Percentiles rank a stretch among this genome's conserved stretches.
Conservation (phyloP, 2,797 vertebrate genomes). For the Helarctos malayanus region DNA sequence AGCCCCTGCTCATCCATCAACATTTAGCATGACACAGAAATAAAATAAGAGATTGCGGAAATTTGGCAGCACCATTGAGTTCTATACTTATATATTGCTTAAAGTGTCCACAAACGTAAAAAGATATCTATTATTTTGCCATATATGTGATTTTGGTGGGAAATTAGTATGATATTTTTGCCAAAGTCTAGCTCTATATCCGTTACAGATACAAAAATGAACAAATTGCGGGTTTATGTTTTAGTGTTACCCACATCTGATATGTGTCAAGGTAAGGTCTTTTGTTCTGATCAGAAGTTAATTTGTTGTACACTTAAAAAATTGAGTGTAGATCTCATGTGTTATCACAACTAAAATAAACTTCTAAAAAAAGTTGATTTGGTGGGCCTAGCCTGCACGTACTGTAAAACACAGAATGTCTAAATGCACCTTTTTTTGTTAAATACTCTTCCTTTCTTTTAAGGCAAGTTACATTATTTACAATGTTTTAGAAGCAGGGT, state of each 20-base stretch:
- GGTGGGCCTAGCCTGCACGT: neutral
- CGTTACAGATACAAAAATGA: neutral
- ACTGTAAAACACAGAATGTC: neutral
- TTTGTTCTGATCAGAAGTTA: slow-evolving; percentile 50
- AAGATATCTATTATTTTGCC: slow-evolving; percentile 4
- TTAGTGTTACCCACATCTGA: neutral
- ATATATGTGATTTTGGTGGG: neutral
- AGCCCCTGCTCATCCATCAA: neutral
- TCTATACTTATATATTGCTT: neutral
- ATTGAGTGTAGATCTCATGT: neutral
- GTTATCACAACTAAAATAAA: neutral
- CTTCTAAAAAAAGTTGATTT: neutral
- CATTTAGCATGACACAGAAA: neutral
- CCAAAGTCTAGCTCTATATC: neutral
- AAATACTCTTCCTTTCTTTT: neutral
- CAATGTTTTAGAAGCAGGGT: neutral
- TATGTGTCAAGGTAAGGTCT: slow-evolving; percentile 3
- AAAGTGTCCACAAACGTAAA: neutral
- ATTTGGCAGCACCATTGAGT: neutral
- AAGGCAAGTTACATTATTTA: neutral
- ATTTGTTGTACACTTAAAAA: slow-evolving; percentile 9
- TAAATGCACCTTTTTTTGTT: slow-evolving; percentile 7
- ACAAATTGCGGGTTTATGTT: neutral
- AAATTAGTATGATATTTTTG: slow-evolving; percentile 51
- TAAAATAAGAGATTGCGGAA: neutral